These are phyloP conservation scores for Halocynthia roretzi DNA, from an alignment of 23 tunicate species.

Conservation along the genomic window DNA sequence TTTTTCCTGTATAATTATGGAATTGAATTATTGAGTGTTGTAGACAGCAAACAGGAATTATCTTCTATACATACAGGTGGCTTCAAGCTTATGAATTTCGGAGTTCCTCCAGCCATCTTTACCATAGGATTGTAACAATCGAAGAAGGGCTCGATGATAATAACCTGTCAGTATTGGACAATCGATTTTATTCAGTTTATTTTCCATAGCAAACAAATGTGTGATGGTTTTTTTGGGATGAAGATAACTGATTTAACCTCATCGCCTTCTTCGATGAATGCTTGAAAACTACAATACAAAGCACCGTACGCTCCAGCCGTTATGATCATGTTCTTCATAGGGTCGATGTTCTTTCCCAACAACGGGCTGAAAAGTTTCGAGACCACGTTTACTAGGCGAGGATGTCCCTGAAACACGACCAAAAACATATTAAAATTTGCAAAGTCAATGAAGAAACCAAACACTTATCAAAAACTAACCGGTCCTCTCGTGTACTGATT, in stretches of 20 bases:
- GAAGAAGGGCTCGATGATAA: constrained; percentile 95
- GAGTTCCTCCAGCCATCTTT: constrained; percentile 72
- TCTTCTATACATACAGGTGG: constrained; percentile 32
- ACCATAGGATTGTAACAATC: constrained; percentile 99
- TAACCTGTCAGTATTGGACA: constrained; percentile 41
- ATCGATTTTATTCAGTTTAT: not conserved
- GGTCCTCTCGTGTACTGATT: constrained; percentile 94
- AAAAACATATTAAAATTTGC: not conserved
- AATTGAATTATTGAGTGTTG: too few relatives aligned
- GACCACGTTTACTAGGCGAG: constrained; percentile 44
- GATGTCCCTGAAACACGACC: constrained; percentile 56
- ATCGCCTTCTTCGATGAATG: constrained; percentile 88
- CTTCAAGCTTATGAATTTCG: constrained; percentile 63
- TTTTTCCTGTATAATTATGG: not conserved
- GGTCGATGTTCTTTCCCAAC: constrained; percentile 58
- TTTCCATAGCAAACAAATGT: too few relatives aligned
- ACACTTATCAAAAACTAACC: constrained; percentile 33
- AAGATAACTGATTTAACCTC: constrained; percentile 30
- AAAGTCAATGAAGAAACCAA: not conserved
- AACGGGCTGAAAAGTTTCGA: constrained; percentile 69
- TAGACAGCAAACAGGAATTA: not conserved
- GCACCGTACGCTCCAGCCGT: constrained; percentile 91
- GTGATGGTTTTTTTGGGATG: not conserved
- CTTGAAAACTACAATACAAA: constrained; percentile 61
- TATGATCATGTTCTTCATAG: constrained; percentile 50